These are phyloP conservation scores for Drosophila equinoxialis DNA, from an alignment of 1,140 invertebrate species.

Conservation along the genomic window DNA sequence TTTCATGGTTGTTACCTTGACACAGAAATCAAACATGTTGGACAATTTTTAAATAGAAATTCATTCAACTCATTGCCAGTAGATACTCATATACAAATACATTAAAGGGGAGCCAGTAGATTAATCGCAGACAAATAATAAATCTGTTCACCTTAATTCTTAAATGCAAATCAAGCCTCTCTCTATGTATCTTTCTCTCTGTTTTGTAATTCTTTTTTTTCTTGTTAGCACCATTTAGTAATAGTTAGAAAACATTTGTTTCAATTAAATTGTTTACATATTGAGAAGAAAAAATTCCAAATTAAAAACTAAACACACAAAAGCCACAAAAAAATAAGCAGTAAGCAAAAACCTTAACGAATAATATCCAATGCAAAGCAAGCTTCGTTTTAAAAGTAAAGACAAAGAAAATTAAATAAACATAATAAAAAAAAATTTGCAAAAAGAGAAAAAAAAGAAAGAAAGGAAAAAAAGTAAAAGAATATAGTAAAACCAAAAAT, in stretches of 20 bases:
- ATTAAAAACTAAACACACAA: conserved; percentile 34
- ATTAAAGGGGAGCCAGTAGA: background rate
- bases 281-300: background rate
- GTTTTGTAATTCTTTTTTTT: background rate
- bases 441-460: conserved; percentile 35
- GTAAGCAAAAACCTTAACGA: conserved; percentile 56
- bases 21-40: no score
- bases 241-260: background rate
- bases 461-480: conserved; percentile 31
- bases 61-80: no score
- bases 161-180: conserved; percentile 1
- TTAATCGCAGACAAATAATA: background rate
- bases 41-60: no score
- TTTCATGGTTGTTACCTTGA: no score
- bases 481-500: conserved; percentile 79
- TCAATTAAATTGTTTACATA: background rate
- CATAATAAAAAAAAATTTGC: conserved; percentile 30
- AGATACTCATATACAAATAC: background rate
- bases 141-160: background rate
- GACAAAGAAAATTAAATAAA: conserved; percentile 18
- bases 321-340: conserved; percentile 28
- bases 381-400: conserved; percentile 55
- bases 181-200: background rate
- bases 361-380: conserved; percentile 77
- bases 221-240: conserved; percentile 2